Conservation (phyloP, 2,888 invertebrate species). For the Timandra comae region DNA sequence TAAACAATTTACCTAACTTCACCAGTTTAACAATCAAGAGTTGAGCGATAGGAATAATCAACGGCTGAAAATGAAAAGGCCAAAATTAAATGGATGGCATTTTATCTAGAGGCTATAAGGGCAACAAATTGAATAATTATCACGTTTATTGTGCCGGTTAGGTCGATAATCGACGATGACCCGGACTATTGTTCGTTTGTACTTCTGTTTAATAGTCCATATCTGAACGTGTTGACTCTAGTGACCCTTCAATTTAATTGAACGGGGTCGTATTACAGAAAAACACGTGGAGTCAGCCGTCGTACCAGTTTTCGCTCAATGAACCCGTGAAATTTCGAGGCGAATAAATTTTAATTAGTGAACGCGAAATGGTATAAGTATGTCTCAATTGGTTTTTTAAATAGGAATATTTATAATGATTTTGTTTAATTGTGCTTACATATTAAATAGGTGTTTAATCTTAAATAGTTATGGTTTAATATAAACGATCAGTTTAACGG, state of each 20-base stretch:
- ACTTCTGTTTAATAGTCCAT: slow-evolving; percentile 31
- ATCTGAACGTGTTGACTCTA: slow-evolving; percentile 21
- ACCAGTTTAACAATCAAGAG: slow-evolving; percentile 32
- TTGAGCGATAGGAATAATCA: slow-evolving; percentile 36
- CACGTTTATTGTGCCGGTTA: slow-evolving; percentile 43
- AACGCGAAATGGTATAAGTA: slow-evolving; percentile 1
- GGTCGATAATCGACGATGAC: slow-evolving; percentile 52
- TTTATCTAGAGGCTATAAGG: slow-evolving; percentile 38
- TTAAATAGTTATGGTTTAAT: too few species aligned
- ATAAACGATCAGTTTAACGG: too few species aligned
- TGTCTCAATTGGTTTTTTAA: too few species aligned
- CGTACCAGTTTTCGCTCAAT: slow-evolving; percentile 9
- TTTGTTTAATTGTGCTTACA: too few species aligned
- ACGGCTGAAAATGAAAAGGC: slow-evolving; percentile 36
- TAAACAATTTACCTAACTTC: too few species aligned
- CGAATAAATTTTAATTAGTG: slow-evolving; percentile 24
- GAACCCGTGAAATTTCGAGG: slow-evolving; percentile 12
- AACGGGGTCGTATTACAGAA: slow-evolving; percentile 30
- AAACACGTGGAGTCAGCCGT: slow-evolving; percentile 18
- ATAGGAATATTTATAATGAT: too few species aligned
- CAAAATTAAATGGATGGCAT: slow-evolving; percentile 47
- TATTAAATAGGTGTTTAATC: too few species aligned
- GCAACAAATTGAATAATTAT: slow-evolving; percentile 69
- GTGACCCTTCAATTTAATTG: slow-evolving; percentile 32
- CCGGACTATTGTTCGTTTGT: slow-evolving; percentile 39